Conservation (phyloP, 23 tunicate species). For the Trididemnum nubilum region DNA sequence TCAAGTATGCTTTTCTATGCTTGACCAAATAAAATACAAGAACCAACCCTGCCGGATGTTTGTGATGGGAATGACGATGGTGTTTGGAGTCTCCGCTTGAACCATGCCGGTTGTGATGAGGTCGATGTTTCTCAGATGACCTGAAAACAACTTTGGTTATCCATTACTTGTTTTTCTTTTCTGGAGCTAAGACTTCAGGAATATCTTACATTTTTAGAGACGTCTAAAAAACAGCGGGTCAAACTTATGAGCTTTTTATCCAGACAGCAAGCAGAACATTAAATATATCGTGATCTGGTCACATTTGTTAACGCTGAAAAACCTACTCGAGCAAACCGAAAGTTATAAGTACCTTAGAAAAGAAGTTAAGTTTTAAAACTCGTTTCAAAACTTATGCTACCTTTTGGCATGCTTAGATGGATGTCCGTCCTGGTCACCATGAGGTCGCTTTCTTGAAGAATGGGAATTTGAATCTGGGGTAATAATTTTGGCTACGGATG, state of each 20-base stretch:
- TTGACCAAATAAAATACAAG: neutral
- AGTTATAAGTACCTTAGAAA: no score
- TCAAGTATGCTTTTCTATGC: neutral
- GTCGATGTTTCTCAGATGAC: conserved; percentile 5
- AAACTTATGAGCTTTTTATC: no score
- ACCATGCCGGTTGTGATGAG: conserved; percentile 18
- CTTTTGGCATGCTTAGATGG: conserved; percentile 63
- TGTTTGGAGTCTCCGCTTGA: conserved; percentile 32
- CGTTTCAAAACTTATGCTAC: no score
- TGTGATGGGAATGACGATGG: conserved; percentile 26
- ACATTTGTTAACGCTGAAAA: no score
- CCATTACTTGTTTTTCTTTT: no score
- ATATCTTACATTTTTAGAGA: no score
- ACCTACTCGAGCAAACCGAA: no score
- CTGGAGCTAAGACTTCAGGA: neutral
- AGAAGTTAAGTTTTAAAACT: no score
- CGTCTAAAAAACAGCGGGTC: no score
- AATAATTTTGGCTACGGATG: conserved; percentile 18
- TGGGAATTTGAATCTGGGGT: conserved; percentile 52
- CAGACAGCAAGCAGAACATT: no score
- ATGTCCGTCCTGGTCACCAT: conserved; percentile 35
- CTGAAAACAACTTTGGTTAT: no score
- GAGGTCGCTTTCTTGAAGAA: conserved; percentile 72
- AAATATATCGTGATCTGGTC: no score
- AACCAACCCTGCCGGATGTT: conserved; percentile 36